Conservation (phyloP, 1,140 invertebrate species). For the Heliconius melpomene region DNA sequence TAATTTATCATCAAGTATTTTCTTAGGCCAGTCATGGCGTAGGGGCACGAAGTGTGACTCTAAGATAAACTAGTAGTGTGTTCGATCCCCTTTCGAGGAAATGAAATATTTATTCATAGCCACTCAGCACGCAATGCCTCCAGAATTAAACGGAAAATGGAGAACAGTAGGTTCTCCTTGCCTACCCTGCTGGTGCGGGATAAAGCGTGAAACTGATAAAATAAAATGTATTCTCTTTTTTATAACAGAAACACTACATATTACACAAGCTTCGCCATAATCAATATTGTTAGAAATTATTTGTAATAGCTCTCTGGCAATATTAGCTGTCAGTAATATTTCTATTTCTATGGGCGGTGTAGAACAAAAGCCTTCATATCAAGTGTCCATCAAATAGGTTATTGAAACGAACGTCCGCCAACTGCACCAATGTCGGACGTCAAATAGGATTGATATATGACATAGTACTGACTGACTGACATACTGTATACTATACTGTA, state of each 20-base stretch:
- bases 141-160: too few species aligned
- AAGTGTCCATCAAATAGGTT: slow-evolving; percentile 32
- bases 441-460: slow-evolving; percentile 42
- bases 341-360: slow-evolving; percentile 17
- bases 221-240: too few species aligned
- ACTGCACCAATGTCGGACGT: slow-evolving; percentile 38
- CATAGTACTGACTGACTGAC: not conserved
- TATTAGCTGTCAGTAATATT: slow-evolving; percentile 6
- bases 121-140: too few species aligned
- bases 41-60: too few species aligned
- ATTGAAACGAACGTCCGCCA: slow-evolving; percentile 35
- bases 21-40: too few species aligned
- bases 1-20: too few species aligned
- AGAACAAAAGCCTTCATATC: slow-evolving; percentile 25
- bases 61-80: too few species aligned
- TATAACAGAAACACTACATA: not conserved
- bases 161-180: too few species aligned
- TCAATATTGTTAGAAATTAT: slow-evolving; percentile 10
- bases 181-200: too few species aligned
- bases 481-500: not conserved
- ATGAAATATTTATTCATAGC: too few species aligned
- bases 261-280: not conserved
- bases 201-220: too few species aligned
- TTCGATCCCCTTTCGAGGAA: too few species aligned
- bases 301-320: not conserved